A percentile compares a stretch with the other conserved stretches of the same genome.
Evolutionary conservation across 2,888 invertebrate genomes (phyloP).

Genomic region (Andricus curvator): DNA sequence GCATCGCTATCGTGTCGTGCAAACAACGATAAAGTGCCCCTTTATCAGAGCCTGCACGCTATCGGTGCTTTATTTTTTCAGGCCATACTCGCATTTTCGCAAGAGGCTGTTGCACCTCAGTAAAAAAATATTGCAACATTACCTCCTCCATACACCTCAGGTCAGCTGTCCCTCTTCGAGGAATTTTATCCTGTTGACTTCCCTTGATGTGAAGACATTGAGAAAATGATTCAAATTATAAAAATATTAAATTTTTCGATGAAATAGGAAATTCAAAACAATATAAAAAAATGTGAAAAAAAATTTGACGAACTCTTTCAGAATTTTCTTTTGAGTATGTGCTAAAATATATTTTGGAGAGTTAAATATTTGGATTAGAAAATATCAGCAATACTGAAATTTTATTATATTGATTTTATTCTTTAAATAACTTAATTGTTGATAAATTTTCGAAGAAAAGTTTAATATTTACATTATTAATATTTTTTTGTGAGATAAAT

Average conservation of each 20-base stretch:
- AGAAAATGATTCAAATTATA: neutral
- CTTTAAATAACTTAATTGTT: too few species aligned
- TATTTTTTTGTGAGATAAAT: too few species aligned
- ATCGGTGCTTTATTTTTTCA: conserved; percentile 76
- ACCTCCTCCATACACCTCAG: neutral
- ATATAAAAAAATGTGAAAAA: neutral
- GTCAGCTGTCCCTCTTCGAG: conserved; percentile 10
- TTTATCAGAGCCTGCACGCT: conserved; percentile 63
- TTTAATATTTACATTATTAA: too few species aligned
- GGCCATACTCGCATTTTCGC: conserved; percentile 74
- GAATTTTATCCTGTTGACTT: neutral
- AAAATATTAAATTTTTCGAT: neutral
- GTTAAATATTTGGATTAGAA: too few species aligned
- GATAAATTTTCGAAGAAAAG: too few species aligned
- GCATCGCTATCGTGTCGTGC: conserved; percentile 72
- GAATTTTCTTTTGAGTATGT: too few species aligned
- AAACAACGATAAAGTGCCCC: conserved; percentile 74
- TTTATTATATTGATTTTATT: too few species aligned
- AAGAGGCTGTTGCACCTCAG: conserved; percentile 70
- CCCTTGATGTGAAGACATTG: neutral
- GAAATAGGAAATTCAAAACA: conserved; percentile 32
- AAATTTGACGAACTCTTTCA: too few species aligned
- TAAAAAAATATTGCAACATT: conserved; percentile 57
- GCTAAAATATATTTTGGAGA: too few species aligned
- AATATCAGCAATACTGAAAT: too few species aligned